Conservation (phyloP, 2,888 invertebrate genomes). For the Chromoteleia sp. region DNA sequence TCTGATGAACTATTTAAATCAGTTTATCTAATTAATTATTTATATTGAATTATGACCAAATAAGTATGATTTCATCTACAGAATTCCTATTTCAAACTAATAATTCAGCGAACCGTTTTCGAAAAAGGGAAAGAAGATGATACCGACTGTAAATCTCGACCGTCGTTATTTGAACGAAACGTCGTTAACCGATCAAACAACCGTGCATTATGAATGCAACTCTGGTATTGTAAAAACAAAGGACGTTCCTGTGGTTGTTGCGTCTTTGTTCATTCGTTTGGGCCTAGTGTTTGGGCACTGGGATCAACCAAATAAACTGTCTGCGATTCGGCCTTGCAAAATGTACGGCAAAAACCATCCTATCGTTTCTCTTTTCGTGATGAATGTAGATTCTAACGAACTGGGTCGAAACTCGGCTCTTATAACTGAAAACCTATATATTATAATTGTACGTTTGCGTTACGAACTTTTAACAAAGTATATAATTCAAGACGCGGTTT, state of each 20-base stretch:
- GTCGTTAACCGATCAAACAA: conserved; percentile 55
- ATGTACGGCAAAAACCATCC: conserved; percentile 75
- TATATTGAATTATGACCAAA: too few species aligned
- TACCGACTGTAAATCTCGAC: conserved; percentile 52
- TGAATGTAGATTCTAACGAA: conserved; percentile 54
- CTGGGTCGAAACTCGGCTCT: conserved; percentile 36
- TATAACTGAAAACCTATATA: conserved; percentile 30
- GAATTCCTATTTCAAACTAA: too few species aligned
- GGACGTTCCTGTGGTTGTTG: conserved; percentile 63
- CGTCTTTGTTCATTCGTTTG: conserved; percentile 63
- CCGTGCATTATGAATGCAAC: conserved; percentile 70
- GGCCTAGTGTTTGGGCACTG: conserved; percentile 72
- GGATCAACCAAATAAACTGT: conserved; percentile 71
- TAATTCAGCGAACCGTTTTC: conserved; percentile 32
- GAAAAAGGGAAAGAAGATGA: conserved; percentile 34
- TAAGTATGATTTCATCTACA: too few species aligned
- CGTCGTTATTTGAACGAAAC: conserved; percentile 43
- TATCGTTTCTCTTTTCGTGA: conserved; percentile 63
- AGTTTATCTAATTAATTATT: conserved; percentile 63
- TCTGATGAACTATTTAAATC: too few species aligned
- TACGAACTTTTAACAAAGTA: conserved; percentile 1
- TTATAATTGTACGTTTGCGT: conserved; percentile 43
- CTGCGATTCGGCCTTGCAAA: conserved; percentile 75
- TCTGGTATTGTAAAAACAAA: conserved; percentile 71
- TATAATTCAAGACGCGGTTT: conserved; percentile 2